Percentiles rank a stretch among this genome's conserved stretches.
These are phyloP conservation scores for Chorisops tibialis DNA, from an alignment of 2,888 invertebrate genomes.

Conservation along the genomic window DNA sequence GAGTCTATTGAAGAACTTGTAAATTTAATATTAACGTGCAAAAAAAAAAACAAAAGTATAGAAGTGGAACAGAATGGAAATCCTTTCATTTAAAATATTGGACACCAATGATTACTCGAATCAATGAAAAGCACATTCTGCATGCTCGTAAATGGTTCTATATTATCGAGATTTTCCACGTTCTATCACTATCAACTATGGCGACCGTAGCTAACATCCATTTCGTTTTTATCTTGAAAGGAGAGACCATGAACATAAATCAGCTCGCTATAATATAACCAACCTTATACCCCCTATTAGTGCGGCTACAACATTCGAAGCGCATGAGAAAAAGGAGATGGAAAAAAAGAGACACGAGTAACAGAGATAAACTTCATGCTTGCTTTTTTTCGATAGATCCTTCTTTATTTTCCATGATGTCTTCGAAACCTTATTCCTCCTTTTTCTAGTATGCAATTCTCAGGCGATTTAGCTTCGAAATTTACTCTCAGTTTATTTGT, in stretches of 20 bases:
- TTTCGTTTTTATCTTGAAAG: not conserved
- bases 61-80: not conserved
- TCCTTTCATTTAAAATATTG: constrained; percentile 12
- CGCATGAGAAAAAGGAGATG: not conserved
- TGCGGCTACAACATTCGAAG: not conserved
- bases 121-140: constrained; percentile 2
- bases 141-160: not conserved
- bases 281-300: too few relatives aligned
- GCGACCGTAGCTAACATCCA: not conserved
- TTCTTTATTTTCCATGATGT: not conserved
- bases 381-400: not conserved
- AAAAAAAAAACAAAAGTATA: not conserved
- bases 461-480: constrained; percentile 20
- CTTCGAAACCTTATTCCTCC: constrained; percentile 6
- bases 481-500: constrained; percentile 24
- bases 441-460: constrained; percentile 28
- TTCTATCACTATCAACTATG: not conserved
- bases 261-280: not conserved
- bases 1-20: not conserved
- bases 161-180: not conserved
- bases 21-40: not conserved
- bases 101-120: constrained; percentile 12
- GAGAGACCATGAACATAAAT: constrained; percentile 5
- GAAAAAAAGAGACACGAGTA: not conserved
- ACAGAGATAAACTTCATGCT: not conserved